Evolutionary conservation across 30 jellyfish, hydroid and myxozoan genomes (phyloP).

Genomic region (Hydra vulgaris): DNA sequence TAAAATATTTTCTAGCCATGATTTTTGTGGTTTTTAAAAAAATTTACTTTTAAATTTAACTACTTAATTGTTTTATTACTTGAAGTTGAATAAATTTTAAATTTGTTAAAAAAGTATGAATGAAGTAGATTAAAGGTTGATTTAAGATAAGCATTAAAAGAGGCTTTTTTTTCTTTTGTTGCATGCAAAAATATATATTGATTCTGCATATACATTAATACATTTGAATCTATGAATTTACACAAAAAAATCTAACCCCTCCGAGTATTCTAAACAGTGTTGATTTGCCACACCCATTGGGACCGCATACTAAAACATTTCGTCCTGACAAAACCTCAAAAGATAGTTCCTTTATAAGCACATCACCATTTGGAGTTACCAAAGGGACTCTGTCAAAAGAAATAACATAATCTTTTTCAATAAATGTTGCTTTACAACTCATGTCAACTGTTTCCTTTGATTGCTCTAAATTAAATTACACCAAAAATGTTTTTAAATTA

Average conservation of each 20-base stretch:
- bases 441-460: background rate
- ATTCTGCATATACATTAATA: too few relatives aligned
- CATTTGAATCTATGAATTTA: too few relatives aligned
- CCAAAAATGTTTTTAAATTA: background rate
- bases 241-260: constrained; percentile 39
- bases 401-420: constrained; percentile 67
- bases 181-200: too few relatives aligned
- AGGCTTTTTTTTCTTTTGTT: too few relatives aligned
- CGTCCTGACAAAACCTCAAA: constrained; percentile 87
- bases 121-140: too few relatives aligned
- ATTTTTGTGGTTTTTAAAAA: too few relatives aligned
- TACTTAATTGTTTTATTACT: too few relatives aligned
- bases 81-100: too few relatives aligned
- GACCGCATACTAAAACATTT: constrained; percentile 97
- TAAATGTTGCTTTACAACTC: constrained; percentile 29
- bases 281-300: constrained; percentile 98
- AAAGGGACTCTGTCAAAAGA: constrained; percentile 86
- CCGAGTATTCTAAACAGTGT: constrained; percentile 94
- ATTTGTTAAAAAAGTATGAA: too few relatives aligned
- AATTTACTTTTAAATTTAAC: too few relatives aligned
- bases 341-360: constrained; percentile 63
- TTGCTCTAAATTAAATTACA: background rate
- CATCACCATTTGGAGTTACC: constrained; percentile 95
- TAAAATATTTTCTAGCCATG: too few relatives aligned
- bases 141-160: too few relatives aligned